phyloP scores from a whole-genome alignment of 1,140 invertebrate species.

The Temnothorax curvispinosus region DNA sequence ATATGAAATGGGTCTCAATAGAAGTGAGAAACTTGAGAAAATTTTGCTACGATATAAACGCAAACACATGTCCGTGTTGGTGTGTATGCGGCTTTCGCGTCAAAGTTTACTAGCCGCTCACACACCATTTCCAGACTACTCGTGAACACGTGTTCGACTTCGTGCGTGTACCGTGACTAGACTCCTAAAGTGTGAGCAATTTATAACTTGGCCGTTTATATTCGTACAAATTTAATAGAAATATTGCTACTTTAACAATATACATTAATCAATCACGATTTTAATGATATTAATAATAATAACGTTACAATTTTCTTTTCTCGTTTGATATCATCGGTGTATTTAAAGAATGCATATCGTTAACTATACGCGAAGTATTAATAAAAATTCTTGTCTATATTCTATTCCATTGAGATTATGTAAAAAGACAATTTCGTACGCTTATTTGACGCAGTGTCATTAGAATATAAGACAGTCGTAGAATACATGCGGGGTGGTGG shows the following conservation, averaged over 20 bases:
- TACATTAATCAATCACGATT: neutral
- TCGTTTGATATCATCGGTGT: neutral
- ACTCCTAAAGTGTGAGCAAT: slow-evolving; percentile 40
- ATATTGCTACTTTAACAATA: neutral
- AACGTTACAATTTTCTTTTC: neutral
- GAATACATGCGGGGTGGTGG: slow-evolving; percentile 18
- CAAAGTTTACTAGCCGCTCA: slow-evolving; percentile 50
- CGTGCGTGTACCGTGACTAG: slow-evolving; percentile 38
- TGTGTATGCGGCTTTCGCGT: slow-evolving; percentile 46
- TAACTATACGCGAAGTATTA: neutral
- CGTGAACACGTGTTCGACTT: slow-evolving; percentile 53
- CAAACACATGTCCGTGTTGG: slow-evolving; percentile 21
- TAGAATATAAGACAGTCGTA: slow-evolving; percentile 54
- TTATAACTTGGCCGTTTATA: slow-evolving; percentile 23
- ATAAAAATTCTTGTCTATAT: slow-evolving; percentile 35
- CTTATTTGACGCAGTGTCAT: slow-evolving; percentile 47
- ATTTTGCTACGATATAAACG: slow-evolving; percentile 30
- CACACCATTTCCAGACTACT: slow-evolving; percentile 43
- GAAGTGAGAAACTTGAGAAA: slow-evolving; percentile 37
- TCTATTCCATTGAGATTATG: slow-evolving; percentile 13
- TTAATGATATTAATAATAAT: neutral
- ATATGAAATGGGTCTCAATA: neutral
- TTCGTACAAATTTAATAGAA: slow-evolving; percentile 5
- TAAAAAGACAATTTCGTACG: slow-evolving; percentile 47
- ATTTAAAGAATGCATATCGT: neutral